Base-by-base conservation (phyloP, 2,888 invertebrate genomes). In the Drosophila ochracea region DNA sequence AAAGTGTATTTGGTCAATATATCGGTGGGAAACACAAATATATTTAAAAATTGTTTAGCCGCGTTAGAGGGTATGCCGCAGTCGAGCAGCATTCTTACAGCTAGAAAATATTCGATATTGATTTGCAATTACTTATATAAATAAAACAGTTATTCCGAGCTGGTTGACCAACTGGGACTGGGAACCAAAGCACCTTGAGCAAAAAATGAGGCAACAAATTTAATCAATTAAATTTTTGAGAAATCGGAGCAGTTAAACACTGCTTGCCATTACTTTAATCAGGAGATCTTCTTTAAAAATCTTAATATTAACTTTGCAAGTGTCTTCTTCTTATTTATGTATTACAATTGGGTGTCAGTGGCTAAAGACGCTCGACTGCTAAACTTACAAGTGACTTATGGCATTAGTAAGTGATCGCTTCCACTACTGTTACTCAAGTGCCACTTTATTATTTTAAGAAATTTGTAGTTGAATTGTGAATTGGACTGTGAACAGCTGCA, bases 91-190 rank as follows among this genome's bases (percentile, higher is more conserved):
- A 13, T 13, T n/a, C 3, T 10, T 30, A 30, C 19, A n/a, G 1
- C 1, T 4, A 6, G 25, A 16, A 30, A n/a, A 65, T 16, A 25
- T 13, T 9, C 33, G 4, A 21, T 41, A 66, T 66, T 39, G 67
- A 66, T 65, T 65, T 65, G 25, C 31, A 25, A 66, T 65, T 66
- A 66, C 7, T 47, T 21, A 2, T 47, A 47, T 16, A 47, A 47
- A 25, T 47, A 25, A 25, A 47, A 16, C 16, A 25, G 47, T 47
- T 47, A 16, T 4, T 47, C 2, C 21, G 7, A 21, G 16, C 21
- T 16, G 4, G 21, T 47, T 47, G 21, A 16, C 21, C 47, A 47
- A 16, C 4, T 25, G 47, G n/a, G 10, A 25, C 21, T 47, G 43
- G 43, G 21, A 3, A 25, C 2, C 21, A 25, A 47, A 47, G 21